Evolutionary conservation across 1,140 invertebrate species (phyloP).

Genomic region (Philaenus spumarius): DNA sequence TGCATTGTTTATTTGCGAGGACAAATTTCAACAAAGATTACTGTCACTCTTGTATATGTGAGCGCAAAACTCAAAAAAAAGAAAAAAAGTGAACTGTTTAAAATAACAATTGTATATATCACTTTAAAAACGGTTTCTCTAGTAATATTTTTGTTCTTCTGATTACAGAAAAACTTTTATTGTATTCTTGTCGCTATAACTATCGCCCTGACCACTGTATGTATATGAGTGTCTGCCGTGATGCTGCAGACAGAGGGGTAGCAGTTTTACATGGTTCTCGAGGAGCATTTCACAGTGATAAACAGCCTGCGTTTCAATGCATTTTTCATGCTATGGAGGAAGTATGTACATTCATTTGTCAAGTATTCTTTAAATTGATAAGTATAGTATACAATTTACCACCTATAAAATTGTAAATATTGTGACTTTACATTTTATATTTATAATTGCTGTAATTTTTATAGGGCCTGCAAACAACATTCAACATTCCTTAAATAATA

Average conservation of each 20-base stretch:
- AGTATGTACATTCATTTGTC: slow-evolving; percentile 33
- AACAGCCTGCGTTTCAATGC: slow-evolving; percentile 79
- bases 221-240: slow-evolving; percentile 79
- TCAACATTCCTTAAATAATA: not conserved
- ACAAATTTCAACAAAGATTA: no score
- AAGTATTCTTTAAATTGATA: not conserved
- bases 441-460: not conserved
- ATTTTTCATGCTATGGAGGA: slow-evolving; percentile 65
- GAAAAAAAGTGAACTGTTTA: no score
- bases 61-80: no score
- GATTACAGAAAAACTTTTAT: slow-evolving; percentile 65
- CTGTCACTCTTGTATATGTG: no score
- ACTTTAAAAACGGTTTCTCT: no score
- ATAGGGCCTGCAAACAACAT: no score
- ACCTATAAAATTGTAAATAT: not conserved
- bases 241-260: slow-evolving; percentile 68
- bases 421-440: not conserved
- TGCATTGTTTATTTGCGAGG: no score
- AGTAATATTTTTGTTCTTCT: slow-evolving; percentile 17
- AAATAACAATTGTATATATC: no score
- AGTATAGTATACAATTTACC: not conserved
- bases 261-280: slow-evolving; percentile 84
- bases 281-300: slow-evolving; percentile 74
- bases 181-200: slow-evolving; percentile 83
- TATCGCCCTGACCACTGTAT: slow-evolving; percentile 92